Evolutionary conservation across 2,888 invertebrate genomes (phyloP), one percentile per base, ranked within the genome.

Genomic region (Plemyria rubiginata): DNA sequence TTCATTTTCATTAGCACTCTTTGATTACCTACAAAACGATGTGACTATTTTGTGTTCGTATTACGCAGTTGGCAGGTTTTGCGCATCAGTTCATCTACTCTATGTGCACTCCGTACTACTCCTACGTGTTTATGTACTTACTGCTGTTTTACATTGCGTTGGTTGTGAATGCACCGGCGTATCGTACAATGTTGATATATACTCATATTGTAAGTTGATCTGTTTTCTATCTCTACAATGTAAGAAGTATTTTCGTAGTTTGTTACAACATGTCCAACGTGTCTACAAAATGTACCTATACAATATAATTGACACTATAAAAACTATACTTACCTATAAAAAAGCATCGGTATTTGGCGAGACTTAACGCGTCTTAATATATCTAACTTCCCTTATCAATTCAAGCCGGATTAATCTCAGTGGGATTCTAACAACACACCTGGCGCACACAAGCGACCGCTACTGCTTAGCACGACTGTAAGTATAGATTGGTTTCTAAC

Each of bases 341-440:
- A 40, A 40, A 43, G 15, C 15, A 32, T 45, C 46, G 28, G 15
- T 52, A 36, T 48, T 61, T n/a, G 36, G 52, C 43, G 50, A 48
- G 48, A 40, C 40, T 32, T 22, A 32, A 32, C 32, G 49, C 51
- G 51, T 49, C 55, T 32, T 32, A 22, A 22, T 22, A 1, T 22
- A 22, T 22, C 22, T 22, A 65, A 61, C 65, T 62, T 63, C 66
- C 67, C 64, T 67, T 66, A 68, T 67, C 70, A 68, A 71, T 69
- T 57, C 53, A 41, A 66, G 51, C 61, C 54, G 66, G 61, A 52
- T 60, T 66, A 70, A 70, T 70, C 70, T 67, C 68, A 12, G 22
- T 13, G 63, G 67, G 58, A 55, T 64, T 55, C 57, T 16, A 60
- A 51, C 8, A 6, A 32, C 57, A 62, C 55, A 59, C 61, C 43